Percentiles rank a stretch among this genome's conserved stretches.
Evolutionary conservation across 2,797 vertebrate species (phyloP).

Genomic region (Cyprinella venusta): DNA sequence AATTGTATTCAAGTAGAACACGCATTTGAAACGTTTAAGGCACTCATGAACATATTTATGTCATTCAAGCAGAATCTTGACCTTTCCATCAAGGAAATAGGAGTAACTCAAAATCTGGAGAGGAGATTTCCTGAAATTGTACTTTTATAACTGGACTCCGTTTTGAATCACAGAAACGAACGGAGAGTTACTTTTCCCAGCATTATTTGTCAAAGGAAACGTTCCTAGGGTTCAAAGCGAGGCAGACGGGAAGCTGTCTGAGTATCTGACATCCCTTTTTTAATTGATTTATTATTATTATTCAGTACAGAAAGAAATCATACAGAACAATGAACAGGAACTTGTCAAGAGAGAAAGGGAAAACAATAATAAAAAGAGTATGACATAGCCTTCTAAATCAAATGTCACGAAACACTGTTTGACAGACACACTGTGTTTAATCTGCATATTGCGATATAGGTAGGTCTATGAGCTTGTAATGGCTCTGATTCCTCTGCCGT

Average conservation of each 20-base stretch:
- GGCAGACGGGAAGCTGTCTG: background rate
- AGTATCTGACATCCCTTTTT: too few species aligned
- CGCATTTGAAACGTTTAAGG: background rate
- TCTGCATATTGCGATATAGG: background rate
- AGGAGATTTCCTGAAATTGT: slow-evolving; percentile 19
- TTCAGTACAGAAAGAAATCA: too few species aligned
- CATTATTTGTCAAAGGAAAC: background rate
- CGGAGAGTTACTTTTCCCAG: background rate
- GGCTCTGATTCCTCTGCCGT: background rate
- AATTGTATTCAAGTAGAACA: background rate
- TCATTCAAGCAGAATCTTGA: background rate
- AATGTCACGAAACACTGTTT: background rate
- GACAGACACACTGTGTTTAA: background rate
- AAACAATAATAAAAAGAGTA: too few species aligned
- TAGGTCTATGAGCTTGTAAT: background rate
- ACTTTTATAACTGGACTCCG: background rate
- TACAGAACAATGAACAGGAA: too few species aligned
- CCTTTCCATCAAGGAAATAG: background rate
- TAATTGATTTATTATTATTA: too few species aligned
- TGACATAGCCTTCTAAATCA: too few species aligned
- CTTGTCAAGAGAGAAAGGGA: too few species aligned
- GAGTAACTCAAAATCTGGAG: background rate
- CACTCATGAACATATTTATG: background rate
- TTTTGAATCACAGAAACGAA: background rate
- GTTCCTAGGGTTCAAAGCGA: background rate